Evolutionary conservation across 2,797 vertebrate genomes (phyloP).

Genomic region (Valencia hispanica): DNA sequence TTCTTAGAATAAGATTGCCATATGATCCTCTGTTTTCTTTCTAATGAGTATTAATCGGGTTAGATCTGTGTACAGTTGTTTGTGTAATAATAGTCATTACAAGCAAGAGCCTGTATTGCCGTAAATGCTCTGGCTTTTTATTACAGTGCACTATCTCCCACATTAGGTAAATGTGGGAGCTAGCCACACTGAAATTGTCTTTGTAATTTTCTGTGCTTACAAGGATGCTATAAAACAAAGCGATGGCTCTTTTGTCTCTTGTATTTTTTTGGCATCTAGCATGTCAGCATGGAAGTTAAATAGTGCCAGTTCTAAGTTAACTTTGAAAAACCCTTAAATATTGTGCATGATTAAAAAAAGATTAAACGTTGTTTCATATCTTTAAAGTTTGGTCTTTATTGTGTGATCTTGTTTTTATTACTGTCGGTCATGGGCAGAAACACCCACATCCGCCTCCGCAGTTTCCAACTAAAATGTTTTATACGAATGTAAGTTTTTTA

Average conservation of each 20-base stretch:
- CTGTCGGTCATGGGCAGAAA: not conserved
- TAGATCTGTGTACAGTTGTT: slow-evolving; percentile 52
- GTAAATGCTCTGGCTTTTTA: slow-evolving; percentile 44
- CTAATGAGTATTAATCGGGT: slow-evolving; percentile 59
- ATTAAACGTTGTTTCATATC: not conserved
- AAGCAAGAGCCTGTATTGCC: slow-evolving; percentile 33
- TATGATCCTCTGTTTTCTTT: slow-evolving; percentile 48
- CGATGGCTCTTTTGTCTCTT: slow-evolving; percentile 13
- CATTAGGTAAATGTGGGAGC: slow-evolving; percentile 48
- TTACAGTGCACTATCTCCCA: slow-evolving; percentile 26
- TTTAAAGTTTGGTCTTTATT: not conserved
- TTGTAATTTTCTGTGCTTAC: slow-evolving; percentile 35
- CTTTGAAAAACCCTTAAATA: not conserved
- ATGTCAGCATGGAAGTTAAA: not conserved
- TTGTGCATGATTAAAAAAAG: not conserved
- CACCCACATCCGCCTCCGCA: not conserved
- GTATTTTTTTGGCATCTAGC: slow-evolving; percentile 23
- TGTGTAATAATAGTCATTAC: slow-evolving; percentile 55
- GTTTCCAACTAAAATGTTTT: not conserved
- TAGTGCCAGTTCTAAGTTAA: not conserved
- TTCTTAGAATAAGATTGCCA: slow-evolving; percentile 41
- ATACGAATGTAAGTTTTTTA: not conserved
- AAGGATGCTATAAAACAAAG: slow-evolving; percentile 33
- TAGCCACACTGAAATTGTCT: slow-evolving; percentile 44
- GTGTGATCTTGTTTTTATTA: not conserved